Conservation (phyloP, 2,113 vertebrate genomes). For the Nannospalax galili region DNA sequence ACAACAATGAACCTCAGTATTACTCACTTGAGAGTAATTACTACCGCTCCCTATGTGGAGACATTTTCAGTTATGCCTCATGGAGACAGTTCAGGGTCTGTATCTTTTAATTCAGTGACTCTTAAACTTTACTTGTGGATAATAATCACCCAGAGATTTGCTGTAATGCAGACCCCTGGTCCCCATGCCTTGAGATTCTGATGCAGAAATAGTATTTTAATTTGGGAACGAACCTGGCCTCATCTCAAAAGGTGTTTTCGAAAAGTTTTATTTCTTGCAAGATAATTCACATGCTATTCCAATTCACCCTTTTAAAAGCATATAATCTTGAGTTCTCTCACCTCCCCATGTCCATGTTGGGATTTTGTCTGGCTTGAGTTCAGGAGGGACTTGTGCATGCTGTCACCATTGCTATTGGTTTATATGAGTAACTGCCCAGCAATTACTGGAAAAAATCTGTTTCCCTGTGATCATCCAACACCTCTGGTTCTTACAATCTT, state of each 20-base stretch:
- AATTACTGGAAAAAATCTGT: too few relatives aligned
- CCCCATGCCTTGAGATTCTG: neutral
- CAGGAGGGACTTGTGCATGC: too few relatives aligned
- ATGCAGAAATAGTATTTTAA: conserved; percentile 31
- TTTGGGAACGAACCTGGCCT: neutral
- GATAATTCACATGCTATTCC: neutral
- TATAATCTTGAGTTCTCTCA: too few relatives aligned
- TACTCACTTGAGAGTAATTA: conserved; percentile 17
- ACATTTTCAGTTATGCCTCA: neutral
- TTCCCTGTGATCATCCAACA: too few relatives aligned
- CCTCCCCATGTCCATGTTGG: too few relatives aligned
- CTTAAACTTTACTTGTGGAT: conserved; percentile 28
- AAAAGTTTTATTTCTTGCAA: neutral
- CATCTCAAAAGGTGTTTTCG: neutral
- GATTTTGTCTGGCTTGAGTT: too few relatives aligned
- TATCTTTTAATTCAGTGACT: conserved; percentile 41
- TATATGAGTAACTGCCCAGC: too few relatives aligned
- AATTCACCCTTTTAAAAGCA: neutral
- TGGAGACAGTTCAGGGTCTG: neutral
- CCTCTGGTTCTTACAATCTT: too few relatives aligned
- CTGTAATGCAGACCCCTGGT: conserved; percentile 6
- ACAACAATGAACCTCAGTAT: neutral
- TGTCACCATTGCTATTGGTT: too few relatives aligned
- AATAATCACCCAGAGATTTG: neutral
- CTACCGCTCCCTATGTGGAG: neutral